Conservation (phyloP, 2,113 vertebrate species). For the Heptranchias perlo region DNA sequence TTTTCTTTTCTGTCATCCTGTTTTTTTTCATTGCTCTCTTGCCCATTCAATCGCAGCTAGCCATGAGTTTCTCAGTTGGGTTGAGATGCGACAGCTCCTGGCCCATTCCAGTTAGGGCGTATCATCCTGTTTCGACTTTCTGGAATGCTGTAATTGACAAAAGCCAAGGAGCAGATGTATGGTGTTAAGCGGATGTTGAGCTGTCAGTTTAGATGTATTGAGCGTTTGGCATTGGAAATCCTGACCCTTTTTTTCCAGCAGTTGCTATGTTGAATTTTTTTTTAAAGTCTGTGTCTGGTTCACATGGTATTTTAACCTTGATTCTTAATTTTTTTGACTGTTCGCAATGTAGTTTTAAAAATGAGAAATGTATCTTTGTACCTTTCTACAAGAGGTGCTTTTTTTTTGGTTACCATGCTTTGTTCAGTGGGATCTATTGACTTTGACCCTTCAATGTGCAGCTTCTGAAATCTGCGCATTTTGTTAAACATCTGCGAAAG, state of each 20-base stretch:
- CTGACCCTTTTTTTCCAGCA: background rate
- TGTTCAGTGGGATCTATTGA: background rate
- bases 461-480: constrained; percentile 28
- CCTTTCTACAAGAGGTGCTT: background rate
- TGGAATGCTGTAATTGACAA: background rate
- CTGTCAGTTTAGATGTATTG: background rate
- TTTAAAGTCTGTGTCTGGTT: background rate
- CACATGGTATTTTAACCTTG: constrained; percentile 34
- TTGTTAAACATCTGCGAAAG: background rate
- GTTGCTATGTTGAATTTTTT: constrained; percentile 25
- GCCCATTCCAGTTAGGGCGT: background rate
- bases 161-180: background rate
- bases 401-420: constrained; percentile 9
- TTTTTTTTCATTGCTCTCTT: background rate
- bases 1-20: background rate
- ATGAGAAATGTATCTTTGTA: background rate
- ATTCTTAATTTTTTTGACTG: constrained; percentile 17
- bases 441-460: constrained; percentile 26
- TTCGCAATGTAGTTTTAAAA: constrained; percentile 35
- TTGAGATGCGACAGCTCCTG: background rate
- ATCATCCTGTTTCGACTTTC: background rate
- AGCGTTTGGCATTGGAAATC: background rate
- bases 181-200: background rate
- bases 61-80: background rate
- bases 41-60: background rate